Evolutionary conservation across 2,888 invertebrate genomes (phyloP).

Genomic region (Agriopis aurantiaria): DNA sequence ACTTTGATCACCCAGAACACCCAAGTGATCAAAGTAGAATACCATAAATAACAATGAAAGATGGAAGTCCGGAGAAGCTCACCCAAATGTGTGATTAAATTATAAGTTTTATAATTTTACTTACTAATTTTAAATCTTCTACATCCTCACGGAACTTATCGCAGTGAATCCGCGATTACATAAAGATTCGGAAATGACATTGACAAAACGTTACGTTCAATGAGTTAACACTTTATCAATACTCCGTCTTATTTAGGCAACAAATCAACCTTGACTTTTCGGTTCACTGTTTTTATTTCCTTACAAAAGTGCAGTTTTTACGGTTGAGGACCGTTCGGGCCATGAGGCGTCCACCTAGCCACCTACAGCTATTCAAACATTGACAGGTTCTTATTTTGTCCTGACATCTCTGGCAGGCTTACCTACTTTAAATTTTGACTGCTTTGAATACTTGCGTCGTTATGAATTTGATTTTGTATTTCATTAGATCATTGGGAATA

Average conservation of each 20-base stretch:
- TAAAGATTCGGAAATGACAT: slow-evolving; percentile 53
- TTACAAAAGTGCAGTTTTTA: slow-evolving; percentile 34
- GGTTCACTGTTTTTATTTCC: slow-evolving; percentile 39
- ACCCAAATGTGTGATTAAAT: background rate
- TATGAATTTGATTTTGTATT: too few relatives aligned
- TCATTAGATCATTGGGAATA: too few relatives aligned
- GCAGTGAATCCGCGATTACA: slow-evolving; percentile 26
- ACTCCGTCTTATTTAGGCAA: slow-evolving; percentile 35
- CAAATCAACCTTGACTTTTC: slow-evolving; percentile 51
- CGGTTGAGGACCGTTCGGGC: slow-evolving; percentile 27
- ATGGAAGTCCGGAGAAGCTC: background rate
- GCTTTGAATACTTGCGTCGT: background rate
- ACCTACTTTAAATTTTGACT: slow-evolving; percentile 6
- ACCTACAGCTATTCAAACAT: slow-evolving; percentile 28
- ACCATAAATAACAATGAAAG: background rate
- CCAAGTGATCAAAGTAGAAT: too few relatives aligned
- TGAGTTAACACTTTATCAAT: slow-evolving; percentile 51
- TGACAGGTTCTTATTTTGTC: slow-evolving; percentile 24
- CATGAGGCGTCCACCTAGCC: slow-evolving; percentile 42
- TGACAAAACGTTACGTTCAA: slow-evolving; percentile 47
- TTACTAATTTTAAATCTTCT: background rate
- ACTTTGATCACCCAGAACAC: too few relatives aligned
- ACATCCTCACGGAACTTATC: background rate
- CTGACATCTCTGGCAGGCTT: slow-evolving; percentile 7
- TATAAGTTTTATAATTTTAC: background rate